Base-by-base conservation (phyloP, 2,113 vertebrate genomes). In the Bothrops jararaca region DNA sequence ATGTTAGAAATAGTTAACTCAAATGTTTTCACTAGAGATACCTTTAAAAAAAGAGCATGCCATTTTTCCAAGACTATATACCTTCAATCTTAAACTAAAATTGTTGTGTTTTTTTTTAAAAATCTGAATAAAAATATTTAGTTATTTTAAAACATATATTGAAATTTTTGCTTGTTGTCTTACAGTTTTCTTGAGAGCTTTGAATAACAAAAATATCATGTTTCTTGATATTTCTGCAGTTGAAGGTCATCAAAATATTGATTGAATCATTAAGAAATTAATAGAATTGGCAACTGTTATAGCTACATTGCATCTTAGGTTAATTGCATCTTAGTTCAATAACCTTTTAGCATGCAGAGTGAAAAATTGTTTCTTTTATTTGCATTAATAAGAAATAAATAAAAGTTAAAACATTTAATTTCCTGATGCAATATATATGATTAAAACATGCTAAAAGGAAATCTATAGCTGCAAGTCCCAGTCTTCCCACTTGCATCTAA, bases 271-370 rank as follows among this genome's bases (percentile, higher is more conserved):
- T 15, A 86, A 85, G 39, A 53, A 50, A 85, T 13, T 11, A 24
- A 53, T 56, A 26, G 56, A 64, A 23, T 39, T 93, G 64, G 92
- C 56, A 93, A 92, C 39, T 1, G 39, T 34, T 92, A 90, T 86
- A 80, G 24, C 90, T 0, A 1, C 15, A 52, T 94, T 94, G 34
- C 88, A 69, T 69, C 34, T 45, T 29, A 91, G 24, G 74, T 57
- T 53, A 2, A 54, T 42, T 42, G 42, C 42, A 42, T 42, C 42
- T 42, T 13, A 0, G 34, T 91, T 95, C 88, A 86, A 5, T 15
- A 86, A 64, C 4, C 89, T 1, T 1, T 3, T 34, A 93, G 10
- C 74, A 95, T 94, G 89, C 26, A 91, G 13, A 92, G 1, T 95
- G 58, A 6, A 74, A 80, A 45, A 48, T 50, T 11, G 22, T 85